Conservation (phyloP, 1,140 invertebrate species). For the Drosophila nannoptera region DNA sequence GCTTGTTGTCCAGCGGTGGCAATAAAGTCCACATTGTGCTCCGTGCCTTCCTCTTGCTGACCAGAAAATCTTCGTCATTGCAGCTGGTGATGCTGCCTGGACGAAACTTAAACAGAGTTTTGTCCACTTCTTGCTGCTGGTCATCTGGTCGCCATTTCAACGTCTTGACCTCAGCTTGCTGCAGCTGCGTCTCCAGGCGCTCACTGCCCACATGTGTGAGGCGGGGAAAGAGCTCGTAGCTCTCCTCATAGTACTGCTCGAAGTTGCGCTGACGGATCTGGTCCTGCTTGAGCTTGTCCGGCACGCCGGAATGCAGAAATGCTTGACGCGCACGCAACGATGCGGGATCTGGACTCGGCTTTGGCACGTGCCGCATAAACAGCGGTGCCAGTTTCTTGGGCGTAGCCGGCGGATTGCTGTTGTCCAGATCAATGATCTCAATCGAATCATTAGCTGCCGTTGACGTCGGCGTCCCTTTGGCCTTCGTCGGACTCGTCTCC, state of each 20-base stretch:
- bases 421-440: slow-evolving; percentile 65
- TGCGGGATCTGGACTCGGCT: slow-evolving; percentile 80
- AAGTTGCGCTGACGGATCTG: slow-evolving; percentile 78
- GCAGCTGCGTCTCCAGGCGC: neutral
- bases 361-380: slow-evolving; percentile 80
- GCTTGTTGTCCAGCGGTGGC: slow-evolving; percentile 66
- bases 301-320: slow-evolving; percentile 82
- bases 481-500: slow-evolving; percentile 62
- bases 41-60: neutral
- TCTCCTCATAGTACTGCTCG: slow-evolving; percentile 71
- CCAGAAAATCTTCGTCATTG: slow-evolving; percentile 31
- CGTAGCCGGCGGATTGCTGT: slow-evolving; percentile 46
- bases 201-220: slow-evolving; percentile 80
- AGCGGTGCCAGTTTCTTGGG: slow-evolving; percentile 82
- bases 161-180: neutral
- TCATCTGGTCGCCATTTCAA: slow-evolving; percentile 13
- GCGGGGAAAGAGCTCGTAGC: slow-evolving; percentile 79
- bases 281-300: slow-evolving; percentile 81
- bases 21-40: slow-evolving; percentile 12
- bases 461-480: neutral
- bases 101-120: neutral
- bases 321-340: slow-evolving; percentile 81
- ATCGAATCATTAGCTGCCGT: slow-evolving; percentile 23
- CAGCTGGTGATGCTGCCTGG: slow-evolving; percentile 44
- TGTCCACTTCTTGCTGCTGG: neutral